A percentile compares a stretch with the other conserved stretches of the same genome.
phyloP scores from a whole-genome alignment of 2,113 vertebrate genomes.

The Melanostigma gelatinosum region DNA sequence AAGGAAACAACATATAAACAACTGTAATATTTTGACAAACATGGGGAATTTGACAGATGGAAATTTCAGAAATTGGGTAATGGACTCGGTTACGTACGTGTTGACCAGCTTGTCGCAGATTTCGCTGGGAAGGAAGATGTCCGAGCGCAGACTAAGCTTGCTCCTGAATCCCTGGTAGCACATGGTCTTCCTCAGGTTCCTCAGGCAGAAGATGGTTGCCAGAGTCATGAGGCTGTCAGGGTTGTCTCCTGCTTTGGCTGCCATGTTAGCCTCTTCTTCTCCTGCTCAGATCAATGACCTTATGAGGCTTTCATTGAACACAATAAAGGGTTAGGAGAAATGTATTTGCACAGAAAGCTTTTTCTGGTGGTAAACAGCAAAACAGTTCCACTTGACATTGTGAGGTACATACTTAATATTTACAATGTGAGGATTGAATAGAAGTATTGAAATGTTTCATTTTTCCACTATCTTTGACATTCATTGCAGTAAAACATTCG shows the following conservation, averaged over 20 bases:
- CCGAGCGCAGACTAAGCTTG: slow-evolving; percentile 88
- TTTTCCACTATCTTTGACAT: neutral
- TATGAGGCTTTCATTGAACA: slow-evolving; percentile 18
- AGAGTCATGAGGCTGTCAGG: slow-evolving; percentile 94
- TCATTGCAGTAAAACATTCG: neutral
- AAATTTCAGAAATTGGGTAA: neutral
- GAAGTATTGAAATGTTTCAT: neutral
- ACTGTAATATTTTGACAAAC: neutral
- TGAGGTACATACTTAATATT: neutral
- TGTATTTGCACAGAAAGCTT: neutral
- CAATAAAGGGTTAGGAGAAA: neutral
- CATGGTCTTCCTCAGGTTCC: slow-evolving; percentile 93
- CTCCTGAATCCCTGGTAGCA: slow-evolving; percentile 92
- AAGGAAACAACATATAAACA: neutral
- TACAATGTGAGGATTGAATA: neutral
- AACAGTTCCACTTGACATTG: neutral
- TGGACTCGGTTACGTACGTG: slow-evolving; percentile 80
- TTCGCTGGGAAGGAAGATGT: slow-evolving; percentile 97
- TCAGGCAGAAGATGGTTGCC: slow-evolving; percentile 92
- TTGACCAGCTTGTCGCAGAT: slow-evolving; percentile 97
- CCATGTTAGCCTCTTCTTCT: slow-evolving; percentile 74
- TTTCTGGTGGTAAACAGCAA: neutral
- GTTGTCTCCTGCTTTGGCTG: slow-evolving; percentile 86
- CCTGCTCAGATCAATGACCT: slow-evolving; percentile 59
- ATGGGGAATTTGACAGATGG: neutral